Base-by-base conservation (phyloP, 2,888 invertebrate genomes). In the Drosophila kokeensis region DNA sequence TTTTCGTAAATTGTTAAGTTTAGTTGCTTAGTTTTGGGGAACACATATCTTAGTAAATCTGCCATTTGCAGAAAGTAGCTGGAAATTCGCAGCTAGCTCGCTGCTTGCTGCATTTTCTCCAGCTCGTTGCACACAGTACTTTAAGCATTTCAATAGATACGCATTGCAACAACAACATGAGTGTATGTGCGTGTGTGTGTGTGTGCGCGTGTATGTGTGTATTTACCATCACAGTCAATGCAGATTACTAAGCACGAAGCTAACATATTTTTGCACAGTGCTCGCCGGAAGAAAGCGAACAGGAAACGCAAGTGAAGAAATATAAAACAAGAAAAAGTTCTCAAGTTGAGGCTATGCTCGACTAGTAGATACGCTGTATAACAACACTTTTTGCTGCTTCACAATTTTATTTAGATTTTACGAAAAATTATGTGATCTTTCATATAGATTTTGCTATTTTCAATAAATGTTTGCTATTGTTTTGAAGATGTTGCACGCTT, bases 191-290 rank as follows among this genome's bases (percentile, higher is more conserved):
- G 45, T 27, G 48, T 38, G 49, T 42, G 11, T 40, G 8, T 21
- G 42, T 21, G 27, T 21, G 21, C 70, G 57, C 67, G 58, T 54
- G 40, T 72, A 32, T 32, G 62, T 40, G 50, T 34, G 49, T 48
- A 42, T 30, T 29, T 36, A 69, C 59, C 63, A 68, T 40, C 54
- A 38, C 64, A 69, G 68, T 59, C 75, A 73, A 60, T 70, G 72
- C 76, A 84, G 89, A 87, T 87, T 87, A 89, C 89, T 69, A 81
- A 87, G 87, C 89, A 83, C 79, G 87, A 72, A 79, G 77, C 77
- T 76, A 87, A 89, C 87, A 87, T 87, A 89, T 89, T 87, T 81
- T 61, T 64, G 57, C 64, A 73, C 74, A 72, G 58, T 66, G 69
- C 40, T 52, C 57, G 58, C 60, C 29, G 64, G 66, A 72, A 66